Base-by-base conservation (phyloP, 2,888 invertebrate species). In the Eupithecia tripunctaria region DNA sequence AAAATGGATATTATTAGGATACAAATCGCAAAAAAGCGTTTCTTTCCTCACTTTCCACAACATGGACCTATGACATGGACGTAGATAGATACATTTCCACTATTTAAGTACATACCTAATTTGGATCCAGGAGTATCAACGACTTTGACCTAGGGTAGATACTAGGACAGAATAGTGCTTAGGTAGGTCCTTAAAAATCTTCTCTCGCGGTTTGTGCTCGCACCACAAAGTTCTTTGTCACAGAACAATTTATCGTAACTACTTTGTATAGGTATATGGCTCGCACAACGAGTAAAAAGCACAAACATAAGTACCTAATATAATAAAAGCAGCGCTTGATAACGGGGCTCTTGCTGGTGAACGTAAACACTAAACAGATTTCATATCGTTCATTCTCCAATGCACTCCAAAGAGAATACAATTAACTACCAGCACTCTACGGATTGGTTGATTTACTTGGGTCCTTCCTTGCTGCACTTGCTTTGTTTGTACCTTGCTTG, bases 51-150 rank as follows among this genome's bases (percentile, higher is more conserved):
- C 7, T 43, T 43, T n/a, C 43, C n/a, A n/a, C n/a, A n/a, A n/a
- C n/a, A n/a, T n/a, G n/a, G n/a, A n/a, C n/a, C n/a, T n/a, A n/a
- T n/a, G n/a, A n/a, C n/a, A n/a, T n/a, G n/a, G n/a, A n/a, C n/a
- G n/a, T n/a, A n/a, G n/a, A n/a, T n/a, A n/a, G n/a, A n/a, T n/a
- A n/a, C n/a, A n/a, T n/a, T n/a, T n/a, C n/a, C n/a, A 43, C 43
- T 51, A 51, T 6, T n/a, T 51, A n/a, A n/a, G n/a, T n/a, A 51
- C n/a, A n/a, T 47, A 47, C 47, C 47, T 47, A n/a, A n/a, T n/a
- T n/a, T 2, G n/a, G n/a, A n/a, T 47, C 47, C 21, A 21, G 47
- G n/a, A 47, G 47, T 51, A 51, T 51, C 47, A 21, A 51, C 47
- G 47, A 10, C n/a, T 51, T 47, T 47, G 21, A 21, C 47, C n/a